phyloP scores from a whole-genome alignment of 1,140 invertebrate genomes.

The Drosophila azteca region DNA sequence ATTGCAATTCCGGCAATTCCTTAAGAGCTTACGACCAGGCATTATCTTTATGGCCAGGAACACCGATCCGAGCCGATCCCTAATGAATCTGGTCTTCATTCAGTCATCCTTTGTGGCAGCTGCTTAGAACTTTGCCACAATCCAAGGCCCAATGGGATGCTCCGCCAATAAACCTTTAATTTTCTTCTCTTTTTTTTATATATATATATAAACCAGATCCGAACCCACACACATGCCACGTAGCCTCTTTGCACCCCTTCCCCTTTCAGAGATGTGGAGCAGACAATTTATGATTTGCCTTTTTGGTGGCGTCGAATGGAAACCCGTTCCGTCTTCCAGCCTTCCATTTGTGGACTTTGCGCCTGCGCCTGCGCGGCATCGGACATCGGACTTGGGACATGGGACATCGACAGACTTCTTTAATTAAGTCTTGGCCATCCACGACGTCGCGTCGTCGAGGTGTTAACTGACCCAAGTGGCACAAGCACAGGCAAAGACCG shows the following conservation, averaged over 20 bases:
- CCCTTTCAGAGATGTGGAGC: constrained; percentile 43
- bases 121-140: constrained; percentile 8
- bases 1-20: not conserved
- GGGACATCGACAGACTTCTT: constrained; percentile 33
- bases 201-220: constrained; percentile 38
- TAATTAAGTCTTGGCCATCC: constrained; percentile 65
- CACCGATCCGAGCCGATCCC: not conserved
- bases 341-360: constrained; percentile 63
- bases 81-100: constrained; percentile 38
- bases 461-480: constrained; percentile 44
- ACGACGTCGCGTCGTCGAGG: constrained; percentile 16
- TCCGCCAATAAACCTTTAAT: constrained; percentile 57
- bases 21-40: constrained; percentile 15
- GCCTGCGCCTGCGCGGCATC: constrained; percentile 31
- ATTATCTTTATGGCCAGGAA: constrained; percentile 32
- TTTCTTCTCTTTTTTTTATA: constrained; percentile 22
- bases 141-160: constrained; percentile 4
- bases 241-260: constrained; percentile 22
- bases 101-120: too few relatives aligned
- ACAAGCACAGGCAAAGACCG: not conserved
- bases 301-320: constrained; percentile 48
- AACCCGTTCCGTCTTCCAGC: constrained; percentile 49
- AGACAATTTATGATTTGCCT: constrained; percentile 81
- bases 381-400: too few relatives aligned
- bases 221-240: not conserved